Evolutionary conservation across 1,140 invertebrate species (phyloP).

Genomic region (Pseudomyrmex dendroicus): DNA sequence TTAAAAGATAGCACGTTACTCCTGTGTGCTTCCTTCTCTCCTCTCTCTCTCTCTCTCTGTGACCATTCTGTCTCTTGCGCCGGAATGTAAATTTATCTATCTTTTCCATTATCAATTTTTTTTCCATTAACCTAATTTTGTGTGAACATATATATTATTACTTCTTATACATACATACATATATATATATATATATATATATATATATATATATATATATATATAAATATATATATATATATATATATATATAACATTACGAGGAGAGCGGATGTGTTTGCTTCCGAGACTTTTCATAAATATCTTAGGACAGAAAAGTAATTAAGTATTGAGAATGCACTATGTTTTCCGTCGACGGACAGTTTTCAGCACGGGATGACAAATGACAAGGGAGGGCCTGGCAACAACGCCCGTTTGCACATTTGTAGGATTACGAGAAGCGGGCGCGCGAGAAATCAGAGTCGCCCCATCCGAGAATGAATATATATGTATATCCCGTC

Average conservation of each 20-base stretch:
- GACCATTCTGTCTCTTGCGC: not conserved
- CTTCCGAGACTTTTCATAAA: conserved; percentile 1
- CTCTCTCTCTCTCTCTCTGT: not conserved
- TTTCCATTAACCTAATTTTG: not conserved
- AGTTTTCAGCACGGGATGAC: conserved; percentile 16
- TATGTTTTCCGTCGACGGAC: conserved; percentile 34
- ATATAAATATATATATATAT: too few relatives aligned
- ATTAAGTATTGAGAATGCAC: conserved; percentile 45
- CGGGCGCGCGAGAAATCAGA: not conserved
- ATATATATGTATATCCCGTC: not conserved
- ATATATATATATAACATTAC: too few relatives aligned
- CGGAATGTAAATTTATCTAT: not conserved
- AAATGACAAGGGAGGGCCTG: conserved; percentile 7
- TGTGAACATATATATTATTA: not conserved
- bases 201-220: too few relatives aligned
- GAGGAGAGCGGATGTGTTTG: too few relatives aligned
- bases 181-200: too few relatives aligned
- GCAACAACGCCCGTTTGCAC: not conserved
- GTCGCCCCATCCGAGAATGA: not conserved
- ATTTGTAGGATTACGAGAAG: conserved; percentile 50
- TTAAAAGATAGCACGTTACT: not conserved
- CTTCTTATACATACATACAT: not conserved
- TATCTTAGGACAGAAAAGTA: conserved; percentile 25
- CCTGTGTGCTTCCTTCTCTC: not conserved
- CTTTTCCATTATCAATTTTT: conserved; percentile 9